Percentiles rank a stretch among this genome's conserved stretches.
These are phyloP conservation scores for Atethmia centrago DNA, from an alignment of 2,888 invertebrate genomes.

Conservation along the genomic window DNA sequence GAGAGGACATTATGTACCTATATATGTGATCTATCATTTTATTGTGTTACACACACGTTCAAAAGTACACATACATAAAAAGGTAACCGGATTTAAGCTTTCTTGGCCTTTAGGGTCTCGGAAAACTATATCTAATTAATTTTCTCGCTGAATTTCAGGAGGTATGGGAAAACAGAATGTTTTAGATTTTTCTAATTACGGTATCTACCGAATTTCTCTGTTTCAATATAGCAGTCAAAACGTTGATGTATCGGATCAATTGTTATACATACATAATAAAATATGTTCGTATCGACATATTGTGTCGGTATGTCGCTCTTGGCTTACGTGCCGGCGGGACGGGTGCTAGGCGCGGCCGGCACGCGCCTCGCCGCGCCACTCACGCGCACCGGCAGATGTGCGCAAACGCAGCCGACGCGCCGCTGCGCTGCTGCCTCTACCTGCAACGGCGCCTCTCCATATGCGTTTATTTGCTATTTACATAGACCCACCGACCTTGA, in stretches of 20 bases:
- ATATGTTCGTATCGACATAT: slow-evolving; percentile 14
- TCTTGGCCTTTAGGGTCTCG: neutral
- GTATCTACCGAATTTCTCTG: neutral
- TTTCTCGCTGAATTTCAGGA: neutral
- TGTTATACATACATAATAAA: neutral
- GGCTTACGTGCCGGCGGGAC: slow-evolving; percentile 68
- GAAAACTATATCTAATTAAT: neutral
- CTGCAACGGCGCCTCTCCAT: slow-evolving; percentile 65
- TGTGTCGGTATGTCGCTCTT: slow-evolving; percentile 66
- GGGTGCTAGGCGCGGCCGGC: slow-evolving; percentile 67
- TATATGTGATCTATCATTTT: slow-evolving; percentile 5
- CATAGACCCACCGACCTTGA: slow-evolving; percentile 66
- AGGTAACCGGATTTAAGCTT: neutral
- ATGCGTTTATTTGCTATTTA: slow-evolving; percentile 66
- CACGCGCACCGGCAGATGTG: slow-evolving; percentile 85
- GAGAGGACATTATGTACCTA: slow-evolving; percentile 13
- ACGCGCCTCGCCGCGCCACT: slow-evolving; percentile 68
- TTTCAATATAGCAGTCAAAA: neutral
- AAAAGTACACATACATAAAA: neutral
- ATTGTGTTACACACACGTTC: neutral
- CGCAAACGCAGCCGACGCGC: slow-evolving; percentile 76
- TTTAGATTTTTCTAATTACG: neutral
- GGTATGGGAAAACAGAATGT: neutral
- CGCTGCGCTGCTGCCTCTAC: slow-evolving; percentile 63
- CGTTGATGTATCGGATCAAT: neutral